These are phyloP conservation scores for Gymnocephalus cernua DNA, from an alignment of 2,113 vertebrate species.

Conservation along the genomic window DNA sequence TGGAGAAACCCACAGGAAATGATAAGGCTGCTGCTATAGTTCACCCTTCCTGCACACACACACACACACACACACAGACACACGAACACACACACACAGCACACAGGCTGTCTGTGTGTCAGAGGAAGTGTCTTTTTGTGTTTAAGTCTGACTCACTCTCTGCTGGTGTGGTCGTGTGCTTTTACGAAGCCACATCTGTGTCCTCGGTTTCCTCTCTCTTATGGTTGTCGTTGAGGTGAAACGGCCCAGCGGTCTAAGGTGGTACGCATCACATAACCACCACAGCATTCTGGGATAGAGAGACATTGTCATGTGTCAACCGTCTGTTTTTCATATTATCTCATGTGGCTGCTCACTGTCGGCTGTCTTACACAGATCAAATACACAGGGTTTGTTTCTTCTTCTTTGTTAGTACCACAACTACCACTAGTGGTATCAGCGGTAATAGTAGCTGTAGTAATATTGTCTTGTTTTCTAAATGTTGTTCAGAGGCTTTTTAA, in stretches of 20 bases:
- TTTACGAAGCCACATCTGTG: slow-evolving; percentile 29
- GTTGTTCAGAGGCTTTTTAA: not conserved
- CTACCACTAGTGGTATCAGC: not conserved
- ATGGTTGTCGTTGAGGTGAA: slow-evolving; percentile 34
- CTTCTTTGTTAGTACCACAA: not conserved
- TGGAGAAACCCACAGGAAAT: slow-evolving; percentile 52
- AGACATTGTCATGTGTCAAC: not conserved
- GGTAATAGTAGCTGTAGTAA: not conserved
- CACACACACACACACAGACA: slow-evolving; percentile 25
- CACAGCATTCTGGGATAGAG: not conserved
- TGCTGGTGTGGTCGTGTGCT: not conserved
- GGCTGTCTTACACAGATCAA: not conserved
- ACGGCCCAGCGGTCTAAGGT: too few species aligned
- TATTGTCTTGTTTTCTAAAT: not conserved
- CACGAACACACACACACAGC: not conserved
- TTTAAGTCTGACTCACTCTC: slow-evolving; percentile 41
- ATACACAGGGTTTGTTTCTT: too few species aligned
- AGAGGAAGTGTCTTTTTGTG: slow-evolving; percentile 47
- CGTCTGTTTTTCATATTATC: not conserved
- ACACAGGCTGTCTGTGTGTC: slow-evolving; percentile 11
- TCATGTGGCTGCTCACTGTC: not conserved
- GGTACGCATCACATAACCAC: not conserved
- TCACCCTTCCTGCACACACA: slow-evolving; percentile 36
- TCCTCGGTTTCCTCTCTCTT: not conserved
- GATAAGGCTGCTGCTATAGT: slow-evolving; percentile 30